Base-by-base conservation (phyloP, 1,140 invertebrate species). In the Bactericera cockerelli region DNA sequence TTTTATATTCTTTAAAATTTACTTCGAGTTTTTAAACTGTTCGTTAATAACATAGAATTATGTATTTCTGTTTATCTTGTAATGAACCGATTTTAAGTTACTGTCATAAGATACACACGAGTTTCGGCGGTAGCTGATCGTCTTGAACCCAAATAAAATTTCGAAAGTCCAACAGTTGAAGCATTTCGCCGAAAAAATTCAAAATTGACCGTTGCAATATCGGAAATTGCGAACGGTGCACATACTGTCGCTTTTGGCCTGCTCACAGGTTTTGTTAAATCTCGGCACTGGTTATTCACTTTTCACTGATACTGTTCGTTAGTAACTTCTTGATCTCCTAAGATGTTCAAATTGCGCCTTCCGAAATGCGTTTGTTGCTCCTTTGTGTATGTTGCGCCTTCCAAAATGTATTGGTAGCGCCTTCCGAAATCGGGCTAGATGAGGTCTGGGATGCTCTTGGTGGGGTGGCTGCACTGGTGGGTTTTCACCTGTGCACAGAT, bases 111-210 rank as follows among this genome's bases (percentile, higher is more conserved):
- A 16, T n/a, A 22, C 3, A 19, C 22, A 16, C n/a, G n/a, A 49
- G 22, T 49, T 49, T 49, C 19, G 42, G 42, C 42, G 42, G 42
- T n/a, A 49, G 19, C 6, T 49, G 42, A 10, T 49, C 19, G 19
- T 49, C 42, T 49, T 49, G 42, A 49, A 49, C 42, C 42, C n/a
- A 49, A n/a, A 49, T 16, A n/a, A 49, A 49, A 49, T 49, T 49
- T 49, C 42, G 42, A 16, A 49, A 19, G n/a, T 49, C 42, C 42
- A 49, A 49, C n/a, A 4, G n/a, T n/a, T 6, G 8, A n/a, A 49
- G 6, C 42, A 49, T 49, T 49, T 49, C 22, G n/a, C n/a, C 42
- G 22, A 19, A 49, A 19, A 19, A 19, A 22, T 6, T 49, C 19
- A 49, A 49, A 49, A 49, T 49, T 49, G n/a, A 49, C 22, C 3